Evolutionary conservation across 2,113 vertebrate species (phyloP).

Genomic region (Dinomys branickii): DNA sequence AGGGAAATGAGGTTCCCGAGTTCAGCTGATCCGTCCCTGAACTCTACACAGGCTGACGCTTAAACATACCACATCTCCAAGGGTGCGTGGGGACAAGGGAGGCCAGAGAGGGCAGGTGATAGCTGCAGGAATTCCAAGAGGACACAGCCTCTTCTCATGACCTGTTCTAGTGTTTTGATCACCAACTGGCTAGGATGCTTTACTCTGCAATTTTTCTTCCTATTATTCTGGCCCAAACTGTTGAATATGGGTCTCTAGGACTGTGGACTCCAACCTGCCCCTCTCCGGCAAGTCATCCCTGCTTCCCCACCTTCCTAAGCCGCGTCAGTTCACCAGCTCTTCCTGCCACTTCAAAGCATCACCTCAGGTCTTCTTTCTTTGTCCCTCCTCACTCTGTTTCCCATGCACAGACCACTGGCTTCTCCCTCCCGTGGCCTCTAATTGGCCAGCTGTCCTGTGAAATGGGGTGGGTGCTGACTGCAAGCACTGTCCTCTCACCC

Average conservation of each 20-base stretch:
- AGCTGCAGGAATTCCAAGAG: not conserved
- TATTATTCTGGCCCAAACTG: not conserved
- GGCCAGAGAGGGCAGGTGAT: not conserved
- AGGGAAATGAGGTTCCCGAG: conserved; percentile 41
- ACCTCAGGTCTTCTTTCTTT: not conserved
- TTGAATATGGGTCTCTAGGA: too few relatives aligned
- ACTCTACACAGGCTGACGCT: not conserved
- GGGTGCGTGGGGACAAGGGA: not conserved
- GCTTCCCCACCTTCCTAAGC: not conserved
- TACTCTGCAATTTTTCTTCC: not conserved
- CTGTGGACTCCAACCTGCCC: too few relatives aligned
- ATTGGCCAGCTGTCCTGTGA: not conserved
- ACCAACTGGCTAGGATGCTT: not conserved
- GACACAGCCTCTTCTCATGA: not conserved
- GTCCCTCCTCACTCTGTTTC: not conserved
- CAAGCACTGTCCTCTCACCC: not conserved
- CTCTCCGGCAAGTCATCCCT: not conserved
- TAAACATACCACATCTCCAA: not conserved
- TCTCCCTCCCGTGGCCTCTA: not conserved
- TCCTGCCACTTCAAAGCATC: fast-evolving
- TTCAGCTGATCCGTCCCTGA: not conserved
- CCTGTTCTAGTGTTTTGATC: not conserved
- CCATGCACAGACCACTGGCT: not conserved
- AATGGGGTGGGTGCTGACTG: not conserved
- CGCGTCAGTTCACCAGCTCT: not conserved